A percentile compares a stretch with the other conserved stretches of the same genome.
Conservation (phyloP, 2,797 vertebrate genomes). For the Urocyon cinereoargenteus region DNA sequence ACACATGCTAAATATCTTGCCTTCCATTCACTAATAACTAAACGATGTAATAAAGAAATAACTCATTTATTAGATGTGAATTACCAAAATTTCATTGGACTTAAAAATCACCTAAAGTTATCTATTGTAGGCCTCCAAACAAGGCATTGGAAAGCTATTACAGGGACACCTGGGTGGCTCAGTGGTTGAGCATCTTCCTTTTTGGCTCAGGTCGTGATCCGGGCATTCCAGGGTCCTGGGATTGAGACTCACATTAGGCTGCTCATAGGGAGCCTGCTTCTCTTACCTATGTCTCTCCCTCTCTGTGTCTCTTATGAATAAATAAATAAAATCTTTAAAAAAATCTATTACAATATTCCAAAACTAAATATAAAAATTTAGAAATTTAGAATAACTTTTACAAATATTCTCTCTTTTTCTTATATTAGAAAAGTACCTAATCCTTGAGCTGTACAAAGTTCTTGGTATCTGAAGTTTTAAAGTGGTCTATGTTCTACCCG, state of each 20-base stretch:
- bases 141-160: neutral
- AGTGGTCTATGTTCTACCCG: neutral
- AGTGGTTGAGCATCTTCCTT: too few relatives aligned
- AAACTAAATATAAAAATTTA: neutral
- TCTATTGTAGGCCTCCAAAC: neutral
- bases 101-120: neutral
- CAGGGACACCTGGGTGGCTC: neutral
- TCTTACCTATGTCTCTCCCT: too few relatives aligned
- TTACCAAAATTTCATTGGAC: neutral
- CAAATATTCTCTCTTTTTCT: neutral
- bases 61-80: neutral
- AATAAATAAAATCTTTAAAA: too few relatives aligned
- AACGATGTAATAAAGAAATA: neutral
- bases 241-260: too few relatives aligned
- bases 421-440: constrained; percentile 22
- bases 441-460: neutral
- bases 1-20: neutral
- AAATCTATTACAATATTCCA: neutral
- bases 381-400: constrained; percentile 21
- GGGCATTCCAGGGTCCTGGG: too few relatives aligned
- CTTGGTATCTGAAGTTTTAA: neutral
- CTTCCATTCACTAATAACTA: neutral
- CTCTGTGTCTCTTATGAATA: too few relatives aligned
- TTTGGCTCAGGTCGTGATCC: too few relatives aligned
- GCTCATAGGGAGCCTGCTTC: too few relatives aligned